Conservation (phyloP, 2,888 invertebrate genomes). For the Petrolisthes cinctipes region DNA sequence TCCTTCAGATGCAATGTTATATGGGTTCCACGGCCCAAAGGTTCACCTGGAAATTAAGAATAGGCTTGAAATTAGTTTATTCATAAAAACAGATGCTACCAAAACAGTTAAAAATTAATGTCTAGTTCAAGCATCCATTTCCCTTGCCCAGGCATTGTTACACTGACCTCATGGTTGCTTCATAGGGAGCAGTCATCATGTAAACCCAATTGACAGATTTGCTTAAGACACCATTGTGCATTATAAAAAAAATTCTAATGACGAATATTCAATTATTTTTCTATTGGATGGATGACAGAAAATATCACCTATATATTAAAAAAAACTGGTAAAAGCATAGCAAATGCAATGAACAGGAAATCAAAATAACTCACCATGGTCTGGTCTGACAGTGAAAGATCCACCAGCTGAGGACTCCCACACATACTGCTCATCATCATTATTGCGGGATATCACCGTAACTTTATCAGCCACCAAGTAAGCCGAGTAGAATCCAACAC, state of each 20-base stretch:
- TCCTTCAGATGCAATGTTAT: conserved; percentile 95
- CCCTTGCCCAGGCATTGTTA: too few relatives aligned
- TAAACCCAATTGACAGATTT: too few relatives aligned
- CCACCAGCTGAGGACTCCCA: conserved; percentile 99
- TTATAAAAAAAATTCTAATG: too few relatives aligned
- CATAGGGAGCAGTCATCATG: too few relatives aligned
- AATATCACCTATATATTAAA: too few relatives aligned
- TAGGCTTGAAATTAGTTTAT: too few relatives aligned
- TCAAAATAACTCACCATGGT: conserved; percentile 69
- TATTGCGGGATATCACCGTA: conserved; percentile 93
- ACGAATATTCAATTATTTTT: background rate
- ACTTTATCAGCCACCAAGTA: conserved; percentile 95
- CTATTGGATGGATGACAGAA: background rate
- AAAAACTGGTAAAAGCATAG: too few relatives aligned
- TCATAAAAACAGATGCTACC: too few relatives aligned
- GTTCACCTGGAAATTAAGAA: conserved; percentile 72
- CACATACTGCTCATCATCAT: conserved; percentile 97
- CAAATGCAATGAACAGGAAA: background rate
- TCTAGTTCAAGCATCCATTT: too few relatives aligned
- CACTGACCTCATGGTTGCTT: too few relatives aligned
- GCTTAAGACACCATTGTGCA: too few relatives aligned
- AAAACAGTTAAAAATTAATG: too few relatives aligned
- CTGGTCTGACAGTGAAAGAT: conserved; percentile 90
- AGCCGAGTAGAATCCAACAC: conserved; percentile 99
- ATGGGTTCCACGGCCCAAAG: conserved; percentile 91